Evolutionary conservation across 2,113 vertebrate genomes (phyloP).

Genomic region (Dipodomys ordii): DNA sequence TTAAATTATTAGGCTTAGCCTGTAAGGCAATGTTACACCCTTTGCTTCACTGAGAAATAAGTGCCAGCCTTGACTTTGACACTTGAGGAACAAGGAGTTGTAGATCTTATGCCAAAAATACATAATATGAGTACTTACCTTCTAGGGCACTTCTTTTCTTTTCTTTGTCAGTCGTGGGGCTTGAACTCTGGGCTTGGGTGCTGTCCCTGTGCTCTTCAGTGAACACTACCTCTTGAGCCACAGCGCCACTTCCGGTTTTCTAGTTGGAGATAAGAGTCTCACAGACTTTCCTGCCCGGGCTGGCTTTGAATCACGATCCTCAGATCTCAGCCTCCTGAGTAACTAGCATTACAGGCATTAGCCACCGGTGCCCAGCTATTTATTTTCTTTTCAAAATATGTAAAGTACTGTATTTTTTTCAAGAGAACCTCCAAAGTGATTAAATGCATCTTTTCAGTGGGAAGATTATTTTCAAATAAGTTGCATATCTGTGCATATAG

Average conservation of each 20-base stretch:
- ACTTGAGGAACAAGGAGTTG: not conserved
- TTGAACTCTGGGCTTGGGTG: too few species aligned
- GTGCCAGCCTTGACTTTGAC: not conserved
- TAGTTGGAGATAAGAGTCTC: too few species aligned
- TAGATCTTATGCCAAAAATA: not conserved
- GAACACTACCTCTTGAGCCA: too few species aligned
- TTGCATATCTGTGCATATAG: not conserved
- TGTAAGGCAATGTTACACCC: not conserved
- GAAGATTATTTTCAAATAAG: conserved; percentile 28
- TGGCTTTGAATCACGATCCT: too few species aligned
- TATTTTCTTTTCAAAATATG: not conserved
- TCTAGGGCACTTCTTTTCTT: not conserved
- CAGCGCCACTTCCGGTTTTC: too few species aligned
- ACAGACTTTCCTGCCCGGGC: too few species aligned
- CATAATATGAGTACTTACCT: not conserved
- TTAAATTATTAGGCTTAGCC: conserved; percentile 9
- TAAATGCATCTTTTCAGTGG: conserved; percentile 11
- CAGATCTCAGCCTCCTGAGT: too few species aligned
- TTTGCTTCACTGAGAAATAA: conserved; percentile 7
- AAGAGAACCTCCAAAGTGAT: not conserved
- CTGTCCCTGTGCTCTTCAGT: too few species aligned
- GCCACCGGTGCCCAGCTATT: too few species aligned
- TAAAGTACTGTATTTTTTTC: conserved; percentile 18
- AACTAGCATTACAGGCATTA: too few species aligned
- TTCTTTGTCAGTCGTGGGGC: too few species aligned